A percentile compares a stretch with the other conserved stretches of the same genome.
Conservation (phyloP, 1,140 invertebrate genomes). For the Megalopta genalis region DNA sequence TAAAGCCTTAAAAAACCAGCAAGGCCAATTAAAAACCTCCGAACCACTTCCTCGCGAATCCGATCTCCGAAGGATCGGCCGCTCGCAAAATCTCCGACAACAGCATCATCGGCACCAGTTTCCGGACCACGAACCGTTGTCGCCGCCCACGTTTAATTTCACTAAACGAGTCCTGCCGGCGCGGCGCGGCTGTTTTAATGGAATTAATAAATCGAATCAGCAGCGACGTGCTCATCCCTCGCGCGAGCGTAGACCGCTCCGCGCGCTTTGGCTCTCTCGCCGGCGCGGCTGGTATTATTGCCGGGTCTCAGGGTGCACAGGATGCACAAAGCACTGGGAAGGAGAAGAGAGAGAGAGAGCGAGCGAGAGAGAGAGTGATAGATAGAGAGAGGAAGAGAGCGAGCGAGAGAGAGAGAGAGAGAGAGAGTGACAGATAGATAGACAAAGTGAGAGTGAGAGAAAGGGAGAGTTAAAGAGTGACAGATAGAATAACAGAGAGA, state of each 20-base stretch:
- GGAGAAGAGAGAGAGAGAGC: not conserved
- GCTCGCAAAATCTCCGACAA: no score
- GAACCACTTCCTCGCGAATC: no score
- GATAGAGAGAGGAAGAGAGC: no score
- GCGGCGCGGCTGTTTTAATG: slow-evolving; percentile 18
- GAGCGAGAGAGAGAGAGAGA: no score
- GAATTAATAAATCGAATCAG: slow-evolving; percentile 57
- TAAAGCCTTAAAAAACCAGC: no score
- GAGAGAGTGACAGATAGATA: no score
- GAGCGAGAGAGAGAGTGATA: no score
- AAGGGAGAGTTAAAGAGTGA: no score
- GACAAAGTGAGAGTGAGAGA: not conserved
- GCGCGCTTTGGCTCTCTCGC: slow-evolving; percentile 4
- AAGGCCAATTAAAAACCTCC: no score
- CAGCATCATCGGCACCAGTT: not conserved
- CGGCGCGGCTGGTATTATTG: not conserved
- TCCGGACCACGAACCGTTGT: not conserved
- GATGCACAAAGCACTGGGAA: slow-evolving; percentile 2
- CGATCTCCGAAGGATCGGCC: no score
- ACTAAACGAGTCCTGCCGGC: slow-evolving; percentile 12
- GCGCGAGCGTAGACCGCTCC: slow-evolving; percentile 22
- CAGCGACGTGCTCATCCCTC: slow-evolving; percentile 30
- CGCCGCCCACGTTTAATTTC: slow-evolving; percentile 6
- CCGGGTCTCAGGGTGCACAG: slow-evolving; percentile 15
- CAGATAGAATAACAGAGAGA: no score